These are phyloP conservation scores for Clunio marinus DNA, from an alignment of 2,888 invertebrate species.

Conservation along the genomic window DNA sequence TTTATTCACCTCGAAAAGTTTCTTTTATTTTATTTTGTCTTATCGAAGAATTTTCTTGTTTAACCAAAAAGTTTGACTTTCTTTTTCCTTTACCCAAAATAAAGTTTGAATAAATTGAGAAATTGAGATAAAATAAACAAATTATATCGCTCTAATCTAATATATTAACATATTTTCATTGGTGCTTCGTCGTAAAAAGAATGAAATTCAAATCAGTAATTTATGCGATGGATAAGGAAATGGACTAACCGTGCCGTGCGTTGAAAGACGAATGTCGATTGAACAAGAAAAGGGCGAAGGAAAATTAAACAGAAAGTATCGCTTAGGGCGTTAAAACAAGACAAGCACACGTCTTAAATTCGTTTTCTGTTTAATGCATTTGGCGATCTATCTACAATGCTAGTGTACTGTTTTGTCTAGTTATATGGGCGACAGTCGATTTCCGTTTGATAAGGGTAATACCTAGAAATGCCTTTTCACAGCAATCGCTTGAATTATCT, in stretches of 20 bases:
- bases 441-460: not conserved
- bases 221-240: slow-evolving; percentile 16
- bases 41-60: not conserved
- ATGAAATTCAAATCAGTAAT: slow-evolving; percentile 38
- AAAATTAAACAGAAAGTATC: not conserved
- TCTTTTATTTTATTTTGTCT: not conserved
- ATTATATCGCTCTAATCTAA: slow-evolving; percentile 38
- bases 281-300: not conserved
- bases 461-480: not conserved
- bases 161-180: slow-evolving; percentile 30
- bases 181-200: slow-evolving; percentile 4
- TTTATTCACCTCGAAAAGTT: not conserved
- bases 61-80: not conserved
- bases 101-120: not conserved
- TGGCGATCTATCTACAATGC: too few relatives aligned
- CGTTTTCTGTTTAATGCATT: not conserved
- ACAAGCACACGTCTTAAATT: slow-evolving; percentile 1
- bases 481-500: not conserved
- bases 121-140: slow-evolving; percentile 37
- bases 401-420: too few relatives aligned
- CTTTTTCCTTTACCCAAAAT: slow-evolving; percentile 13
- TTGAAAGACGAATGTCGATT: not conserved
- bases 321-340: not conserved
- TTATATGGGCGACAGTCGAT: not conserved
- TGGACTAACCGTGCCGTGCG: not conserved